These are phyloP conservation scores for Aselliscus stoliczkanus DNA, from an alignment of 2,797 vertebrate species.

Conservation along the genomic window DNA sequence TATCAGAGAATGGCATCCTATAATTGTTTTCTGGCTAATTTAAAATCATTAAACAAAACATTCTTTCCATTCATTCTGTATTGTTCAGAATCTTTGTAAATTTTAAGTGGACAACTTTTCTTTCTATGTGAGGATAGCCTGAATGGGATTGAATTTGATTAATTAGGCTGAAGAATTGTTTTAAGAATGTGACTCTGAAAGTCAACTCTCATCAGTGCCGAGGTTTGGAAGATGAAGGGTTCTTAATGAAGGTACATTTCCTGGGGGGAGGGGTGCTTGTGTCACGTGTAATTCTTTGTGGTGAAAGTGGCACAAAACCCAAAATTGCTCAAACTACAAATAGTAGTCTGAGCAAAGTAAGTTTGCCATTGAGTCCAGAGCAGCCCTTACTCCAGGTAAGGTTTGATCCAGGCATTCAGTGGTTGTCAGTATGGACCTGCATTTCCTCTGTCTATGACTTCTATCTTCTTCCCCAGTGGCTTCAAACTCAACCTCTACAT, in stretches of 20 bases:
- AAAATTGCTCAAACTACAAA: not conserved
- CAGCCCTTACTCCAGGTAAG: not conserved
- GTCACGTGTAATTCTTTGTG: not conserved
- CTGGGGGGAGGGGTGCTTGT: not conserved
- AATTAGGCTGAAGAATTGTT: slow-evolving; percentile 29
- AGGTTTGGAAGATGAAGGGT: not conserved
- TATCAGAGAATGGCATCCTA: slow-evolving; percentile 17
- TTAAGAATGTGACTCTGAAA: slow-evolving; percentile 22
- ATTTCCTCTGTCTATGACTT: not conserved
- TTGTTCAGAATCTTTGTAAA: slow-evolving; percentile 43
- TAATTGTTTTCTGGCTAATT: slow-evolving; percentile 32
- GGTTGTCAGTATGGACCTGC: not conserved
- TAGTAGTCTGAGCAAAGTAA: not conserved
- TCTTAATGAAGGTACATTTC: not conserved
- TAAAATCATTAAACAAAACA: slow-evolving; percentile 24
- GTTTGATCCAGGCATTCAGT: not conserved
- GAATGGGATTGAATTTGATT: slow-evolving; percentile 45
- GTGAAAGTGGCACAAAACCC: not conserved
- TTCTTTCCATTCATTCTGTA: slow-evolving; percentile 30
- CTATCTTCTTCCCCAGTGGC: not conserved
- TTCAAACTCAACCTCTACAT: not conserved
- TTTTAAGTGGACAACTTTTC: slow-evolving; percentile 26
- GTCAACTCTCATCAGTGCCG: not conserved
- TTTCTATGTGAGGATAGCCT: slow-evolving; percentile 31
- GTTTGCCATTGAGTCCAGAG: not conserved